These are phyloP conservation scores for Ricordea florida DNA, from an alignment of 92 coral and sea anemone species.

Conservation along the genomic window DNA sequence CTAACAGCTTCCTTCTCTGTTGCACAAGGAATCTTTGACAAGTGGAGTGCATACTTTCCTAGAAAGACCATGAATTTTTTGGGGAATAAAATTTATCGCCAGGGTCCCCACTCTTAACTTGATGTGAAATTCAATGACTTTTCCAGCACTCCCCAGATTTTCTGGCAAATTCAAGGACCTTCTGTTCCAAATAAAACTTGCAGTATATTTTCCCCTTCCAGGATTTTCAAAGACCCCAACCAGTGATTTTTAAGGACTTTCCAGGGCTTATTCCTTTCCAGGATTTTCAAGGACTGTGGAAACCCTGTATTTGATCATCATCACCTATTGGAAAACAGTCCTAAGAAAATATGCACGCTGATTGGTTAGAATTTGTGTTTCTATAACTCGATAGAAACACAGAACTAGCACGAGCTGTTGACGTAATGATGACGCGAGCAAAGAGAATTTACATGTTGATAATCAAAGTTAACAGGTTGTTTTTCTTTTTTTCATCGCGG, in stretches of 20 bases:
- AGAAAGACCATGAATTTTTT: constrained; percentile 11
- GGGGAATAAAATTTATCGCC: not conserved
- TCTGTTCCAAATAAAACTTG: not conserved
- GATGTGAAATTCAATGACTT: constrained; percentile 11
- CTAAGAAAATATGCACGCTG: no score
- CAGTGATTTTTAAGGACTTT: no score
- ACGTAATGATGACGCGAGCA: no score
- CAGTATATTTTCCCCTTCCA: not conserved
- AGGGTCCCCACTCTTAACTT: constrained; percentile 17
- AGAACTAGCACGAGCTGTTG: no score
- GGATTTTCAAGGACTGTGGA: constrained; percentile 28
- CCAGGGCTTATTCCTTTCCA: not conserved
- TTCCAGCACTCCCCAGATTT: constrained; percentile 16
- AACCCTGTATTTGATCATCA: constrained; percentile 20
- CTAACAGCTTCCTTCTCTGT: no score
- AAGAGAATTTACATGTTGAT: no score
- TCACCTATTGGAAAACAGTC: constrained; percentile 10
- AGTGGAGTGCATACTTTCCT: not conserved
- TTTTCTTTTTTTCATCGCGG: no score
- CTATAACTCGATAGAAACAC: no score
- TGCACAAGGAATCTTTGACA: no score
- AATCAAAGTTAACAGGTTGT: no score
- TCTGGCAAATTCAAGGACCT: constrained; percentile 5
- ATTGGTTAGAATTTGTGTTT: no score
- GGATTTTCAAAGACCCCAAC: constrained; percentile 27